These are phyloP conservation scores for Agriopis leucophaearia DNA, from an alignment of 2,888 invertebrate genomes.

Conservation along the genomic window DNA sequence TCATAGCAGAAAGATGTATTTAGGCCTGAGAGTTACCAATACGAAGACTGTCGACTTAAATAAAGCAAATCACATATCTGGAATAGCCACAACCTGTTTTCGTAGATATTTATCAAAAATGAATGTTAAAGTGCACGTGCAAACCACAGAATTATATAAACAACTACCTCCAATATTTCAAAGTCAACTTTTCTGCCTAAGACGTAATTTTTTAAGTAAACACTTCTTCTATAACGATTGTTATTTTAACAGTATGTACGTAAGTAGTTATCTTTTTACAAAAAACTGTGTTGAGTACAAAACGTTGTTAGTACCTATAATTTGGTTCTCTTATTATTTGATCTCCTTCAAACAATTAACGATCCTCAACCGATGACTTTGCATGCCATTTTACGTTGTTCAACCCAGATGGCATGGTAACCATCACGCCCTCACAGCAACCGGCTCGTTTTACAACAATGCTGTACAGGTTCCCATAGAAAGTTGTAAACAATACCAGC, in stretches of 20 bases:
- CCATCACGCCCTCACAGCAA: conserved; percentile 27
- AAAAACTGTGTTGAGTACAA: no score
- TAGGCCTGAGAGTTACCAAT: not conserved
- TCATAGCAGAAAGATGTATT: conserved; percentile 12
- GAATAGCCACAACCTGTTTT: not conserved
- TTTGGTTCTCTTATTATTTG: not conserved
- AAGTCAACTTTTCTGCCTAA: no score
- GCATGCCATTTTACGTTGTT: no score
- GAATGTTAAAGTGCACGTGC: no score
- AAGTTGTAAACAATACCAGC: conserved; percentile 69
- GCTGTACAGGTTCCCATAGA: conserved; percentile 70
- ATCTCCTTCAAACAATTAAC: not conserved
- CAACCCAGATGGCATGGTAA: conserved; percentile 31
- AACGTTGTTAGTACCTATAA: not conserved
- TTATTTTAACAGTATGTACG: not conserved
- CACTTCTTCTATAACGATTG: not conserved
- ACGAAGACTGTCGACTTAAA: conserved; percentile 4
- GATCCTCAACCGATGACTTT: not conserved
- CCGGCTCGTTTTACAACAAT: conserved; percentile 57
- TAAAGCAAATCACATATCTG: not conserved
- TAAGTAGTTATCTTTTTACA: not conserved
- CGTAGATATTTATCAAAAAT: no score
- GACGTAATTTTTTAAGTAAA: no score
- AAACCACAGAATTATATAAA: no score
- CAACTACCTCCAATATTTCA: no score